Base-by-base conservation (phyloP, 37 sponge, comb jelly and placozoan genomes). In the Halisarca cf. caerulea region DNA sequence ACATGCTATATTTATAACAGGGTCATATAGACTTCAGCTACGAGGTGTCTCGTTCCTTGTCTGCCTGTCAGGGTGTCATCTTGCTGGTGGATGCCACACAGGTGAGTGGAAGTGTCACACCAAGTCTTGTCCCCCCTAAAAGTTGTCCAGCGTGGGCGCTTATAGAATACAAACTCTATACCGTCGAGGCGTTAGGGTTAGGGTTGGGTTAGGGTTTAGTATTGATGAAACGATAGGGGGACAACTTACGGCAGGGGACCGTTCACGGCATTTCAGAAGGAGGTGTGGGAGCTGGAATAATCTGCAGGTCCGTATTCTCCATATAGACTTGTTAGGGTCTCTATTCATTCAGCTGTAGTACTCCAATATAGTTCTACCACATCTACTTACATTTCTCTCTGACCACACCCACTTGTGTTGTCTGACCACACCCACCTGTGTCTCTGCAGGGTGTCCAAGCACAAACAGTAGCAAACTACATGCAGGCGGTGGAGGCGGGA, bases 11-110 rank as follows among this genome's bases (percentile, higher is more conserved):
- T 47, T 20, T 84, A 17, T 3, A 8, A 15, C 47, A 95, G 93
- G 98, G 99, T 8, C 99, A 98, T 80, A 94, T 96, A 55, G 99
- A 98, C 80, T 98, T 98, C 88, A 88, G 83, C 24, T 94, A 98
- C 78, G 99, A 98, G 71, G 99, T 98, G 40, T 91, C 94, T 4
- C 74, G 99, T 17, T 93, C 99, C 33, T 81, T 98, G 70, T 82
- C 94, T 23, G 95, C 97, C 7, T 96, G 96, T 82, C 90, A 98
- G 36, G 99, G 99, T 35, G 96, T 88, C 3, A 39, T 98, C 18
- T 75, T 98, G 79, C 58, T 98, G 28, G 96, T 98, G 20, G 99
- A 98, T 91, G 99, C 95, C 0, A 84, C 88, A 55, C 94, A 96
- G 92, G 95, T 95, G 72, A 37, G 72, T 7, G 15, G n/a, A n/a